phyloP scores from a whole-genome alignment of 2,797 vertebrate species.

The Mus minutoides region DNA sequence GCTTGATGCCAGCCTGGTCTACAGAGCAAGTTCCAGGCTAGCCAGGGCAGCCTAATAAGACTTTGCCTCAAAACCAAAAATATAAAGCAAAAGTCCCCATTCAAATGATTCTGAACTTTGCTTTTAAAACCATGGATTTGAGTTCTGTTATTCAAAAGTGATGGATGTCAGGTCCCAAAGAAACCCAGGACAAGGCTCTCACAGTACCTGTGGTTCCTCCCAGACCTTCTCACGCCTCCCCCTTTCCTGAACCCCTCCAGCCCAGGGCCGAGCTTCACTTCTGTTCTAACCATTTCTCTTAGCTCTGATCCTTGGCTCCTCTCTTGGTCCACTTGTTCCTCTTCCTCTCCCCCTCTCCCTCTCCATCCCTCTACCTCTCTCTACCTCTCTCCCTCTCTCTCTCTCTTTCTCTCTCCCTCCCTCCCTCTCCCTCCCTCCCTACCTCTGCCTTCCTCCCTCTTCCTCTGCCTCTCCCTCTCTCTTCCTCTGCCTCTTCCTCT shows the following conservation, averaged over 20 bases:
- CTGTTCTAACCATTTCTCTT: neutral
- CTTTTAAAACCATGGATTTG: neutral
- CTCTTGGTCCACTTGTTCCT: neutral
- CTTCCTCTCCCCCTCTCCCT: too few relatives aligned
- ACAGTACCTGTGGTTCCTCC: too few relatives aligned
- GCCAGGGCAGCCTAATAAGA: neutral
- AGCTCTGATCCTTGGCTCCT: neutral
- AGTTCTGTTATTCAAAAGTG: slow-evolving; percentile 1
- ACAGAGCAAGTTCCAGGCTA: neutral
- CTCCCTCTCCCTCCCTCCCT: too few relatives aligned
- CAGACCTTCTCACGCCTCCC: neutral
- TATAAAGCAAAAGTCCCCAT: neutral
- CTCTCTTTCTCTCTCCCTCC: too few relatives aligned
- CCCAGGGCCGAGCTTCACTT: neutral
- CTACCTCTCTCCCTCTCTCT: neutral
- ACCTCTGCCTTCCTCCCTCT: neutral
- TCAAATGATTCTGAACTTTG: neutral
- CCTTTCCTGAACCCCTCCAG: neutral
- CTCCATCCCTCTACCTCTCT: rapidly evolving
- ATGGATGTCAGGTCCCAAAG: neutral
- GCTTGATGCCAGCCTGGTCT: neutral
- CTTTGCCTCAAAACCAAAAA: neutral
- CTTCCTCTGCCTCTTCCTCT: too few relatives aligned
- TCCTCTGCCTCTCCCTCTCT: too few relatives aligned
- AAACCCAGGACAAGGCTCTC: neutral